Base-by-base conservation (phyloP, 1,140 invertebrate genomes). In the Drosophila triauraria region DNA sequence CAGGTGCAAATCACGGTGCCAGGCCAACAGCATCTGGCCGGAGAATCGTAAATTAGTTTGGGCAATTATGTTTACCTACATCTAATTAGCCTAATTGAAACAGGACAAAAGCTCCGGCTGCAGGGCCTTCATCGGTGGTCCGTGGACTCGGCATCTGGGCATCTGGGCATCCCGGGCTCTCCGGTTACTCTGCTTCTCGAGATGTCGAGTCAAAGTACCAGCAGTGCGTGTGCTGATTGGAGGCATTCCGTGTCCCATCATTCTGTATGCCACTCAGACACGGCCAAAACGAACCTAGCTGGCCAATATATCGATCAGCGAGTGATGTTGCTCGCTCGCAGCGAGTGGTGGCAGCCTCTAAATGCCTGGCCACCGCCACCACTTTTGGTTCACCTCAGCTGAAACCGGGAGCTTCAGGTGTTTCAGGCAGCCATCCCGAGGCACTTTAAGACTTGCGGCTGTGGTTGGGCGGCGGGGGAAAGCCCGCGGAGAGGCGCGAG, bases 51-150 rank as follows among this genome's bases (percentile, higher is more conserved):
- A 81, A 81, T 76, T 81, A 79, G 65, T 79, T 68, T 62, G 43
- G 58, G 32, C 70, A 81, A 86, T 86, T 81, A 84, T 86, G 82
- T 84, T 86, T 78, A 76, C 82, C 82, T 81, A 69, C 71, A 75
- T 84, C 85, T 88, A 88, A 88, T 88, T 88, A 88, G 80, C 75
- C 68, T 88, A 90, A 88, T 90, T 90, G 74, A 90, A 90, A 78
- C 62, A 57, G 85, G 60, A 71, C 85, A 88, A 90, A 83, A 65
- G 77, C 60, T 65, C 56, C 20, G 48, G 35, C 74, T 70, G 40
- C 42, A 75, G 47, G 74, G 42, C 38, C 62, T 56, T 38, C 38
- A 40, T 58, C 30, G 50, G 35, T 75, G 40, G 25, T 57, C 51
- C 38, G 10, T 38, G 58, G 46, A 9, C 51, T 9, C 32, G 17